Conservation (phyloP, 2,113 vertebrate genomes). For the Micronisus gabar region DNA sequence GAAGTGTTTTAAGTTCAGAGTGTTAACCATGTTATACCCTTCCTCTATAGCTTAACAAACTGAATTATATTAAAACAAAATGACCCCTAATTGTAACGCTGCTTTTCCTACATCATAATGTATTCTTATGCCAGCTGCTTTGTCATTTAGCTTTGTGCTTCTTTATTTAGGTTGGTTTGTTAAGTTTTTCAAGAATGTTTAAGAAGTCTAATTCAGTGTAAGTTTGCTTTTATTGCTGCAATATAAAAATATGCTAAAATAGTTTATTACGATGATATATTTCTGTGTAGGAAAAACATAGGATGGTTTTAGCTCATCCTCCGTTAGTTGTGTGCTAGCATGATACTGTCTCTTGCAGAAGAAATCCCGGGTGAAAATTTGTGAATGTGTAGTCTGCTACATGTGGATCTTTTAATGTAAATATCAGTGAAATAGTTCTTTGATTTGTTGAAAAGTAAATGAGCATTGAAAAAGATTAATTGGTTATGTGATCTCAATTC, state of each 20-base stretch:
- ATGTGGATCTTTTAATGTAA: not conserved
- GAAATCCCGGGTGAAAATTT: not conserved
- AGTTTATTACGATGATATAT: not conserved
- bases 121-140: not conserved
- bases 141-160: not conserved
- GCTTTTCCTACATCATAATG: not conserved
- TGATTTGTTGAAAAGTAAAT: slow-evolving; percentile 13
- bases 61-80: not conserved
- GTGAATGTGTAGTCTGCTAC: not conserved
- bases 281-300: not conserved
- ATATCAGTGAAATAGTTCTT: slow-evolving; percentile 17
- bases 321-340: slow-evolving; percentile 6
- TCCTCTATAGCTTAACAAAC: not conserved
- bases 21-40: not conserved
- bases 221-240: slow-evolving; percentile 36
- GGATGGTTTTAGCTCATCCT: not conserved
- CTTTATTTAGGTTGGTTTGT: not conserved
- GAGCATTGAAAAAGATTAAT: not conserved
- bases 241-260: slow-evolving; percentile 10
- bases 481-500: not conserved
- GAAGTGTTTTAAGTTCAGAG: not conserved
- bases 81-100: not conserved
- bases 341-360: not conserved
- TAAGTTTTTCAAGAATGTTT: slow-evolving; percentile 26
- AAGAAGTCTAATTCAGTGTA: not conserved